phyloP scores from a whole-genome alignment of 2,797 vertebrate genomes.

The Sus cebifrons region DNA sequence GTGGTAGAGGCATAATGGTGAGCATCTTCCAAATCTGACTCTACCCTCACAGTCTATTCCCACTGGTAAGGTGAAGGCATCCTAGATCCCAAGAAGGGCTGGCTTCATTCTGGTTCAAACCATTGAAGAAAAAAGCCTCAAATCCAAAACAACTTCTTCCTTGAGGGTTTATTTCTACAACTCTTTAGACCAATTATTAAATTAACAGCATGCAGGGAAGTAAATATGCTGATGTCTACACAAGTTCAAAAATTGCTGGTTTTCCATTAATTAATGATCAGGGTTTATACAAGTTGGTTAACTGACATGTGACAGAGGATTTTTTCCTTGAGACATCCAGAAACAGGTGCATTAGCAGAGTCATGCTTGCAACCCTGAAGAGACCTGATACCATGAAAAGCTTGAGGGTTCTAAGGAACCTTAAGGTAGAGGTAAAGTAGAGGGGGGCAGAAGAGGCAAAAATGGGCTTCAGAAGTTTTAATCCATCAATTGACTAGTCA shows the following conservation, averaged over 20 bases:
- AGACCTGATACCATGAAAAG: background rate
- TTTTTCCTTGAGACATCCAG: slow-evolving; percentile 16
- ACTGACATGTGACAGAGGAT: slow-evolving; percentile 58
- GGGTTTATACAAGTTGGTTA: slow-evolving; percentile 64
- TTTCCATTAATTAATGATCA: slow-evolving; percentile 73
- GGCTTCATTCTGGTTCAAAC: slow-evolving; percentile 67
- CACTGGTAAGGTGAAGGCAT: slow-evolving; percentile 31
- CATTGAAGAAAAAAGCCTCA: slow-evolving; percentile 70
- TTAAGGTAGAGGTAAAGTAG: slow-evolving; percentile 32
- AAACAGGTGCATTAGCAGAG: background rate
- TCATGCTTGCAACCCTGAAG: background rate
- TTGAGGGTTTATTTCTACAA: slow-evolving; percentile 73
- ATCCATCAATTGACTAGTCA: background rate
- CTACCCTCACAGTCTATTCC: background rate
- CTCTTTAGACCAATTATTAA: slow-evolving; percentile 73
- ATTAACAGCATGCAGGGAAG: slow-evolving; percentile 67
- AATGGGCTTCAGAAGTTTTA: background rate
- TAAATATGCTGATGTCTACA: background rate
- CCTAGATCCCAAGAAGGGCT: background rate
- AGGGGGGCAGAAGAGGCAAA: slow-evolving; percentile 71
- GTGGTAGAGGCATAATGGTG: background rate
- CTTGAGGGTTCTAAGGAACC: slow-evolving; percentile 57
- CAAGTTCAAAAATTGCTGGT: slow-evolving; percentile 65
- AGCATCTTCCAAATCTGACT: background rate
- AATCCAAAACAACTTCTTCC: slow-evolving; percentile 72